Evolutionary conservation across 2,888 invertebrate species (phyloP), one percentile per base, ranked within the genome.

Genomic region (Celastrina argiolus): DNA sequence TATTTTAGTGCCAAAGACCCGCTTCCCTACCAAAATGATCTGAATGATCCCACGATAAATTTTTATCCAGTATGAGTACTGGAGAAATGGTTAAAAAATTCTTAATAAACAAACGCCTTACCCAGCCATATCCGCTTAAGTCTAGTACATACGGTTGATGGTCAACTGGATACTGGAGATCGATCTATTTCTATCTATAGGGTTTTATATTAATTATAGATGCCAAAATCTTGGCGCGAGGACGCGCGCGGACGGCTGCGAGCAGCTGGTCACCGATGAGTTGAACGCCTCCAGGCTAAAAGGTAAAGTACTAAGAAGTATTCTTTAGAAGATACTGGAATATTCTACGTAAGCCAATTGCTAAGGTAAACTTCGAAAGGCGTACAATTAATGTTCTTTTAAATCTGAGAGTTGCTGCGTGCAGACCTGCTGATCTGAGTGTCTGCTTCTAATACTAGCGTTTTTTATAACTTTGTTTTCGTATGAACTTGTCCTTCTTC

Each of bases 201-300:
- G 34, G 18, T 36, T 56, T 65, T 51, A 36, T 59, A 45, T 12
- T 45, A n/a, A n/a, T n/a, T 26, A 5, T 74, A 88, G 88, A 68
- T 75, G 85, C 2, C 85, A 87, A 8, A 81, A 82, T 59, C 76
- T 90, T 4, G 91, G 88, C 31, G 81, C 87, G 1, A 78, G 90
- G 1, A 91, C 90, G 3, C 75, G 85, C 1, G 90, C 91, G 0
- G 91, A 91, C 67, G 90, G 91, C 63, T 90, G 90, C 74, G 91
- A 91, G 70, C 58, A 65, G 28, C 18, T 41, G 14, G 28, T 58
- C 39, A 34, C 59, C 0, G 58, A 56, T 28, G 65, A 65, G 39
- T 18, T 61, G 61, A 61, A 82, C 77, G 45, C 26, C 75, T 1
- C 69, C 68, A 61, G 61, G 22, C 12, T 14, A 39, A 61, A 61